phyloP scores from a whole-genome alignment of 2,113 vertebrate species.

The Leucoraja erinaceus region DNA sequence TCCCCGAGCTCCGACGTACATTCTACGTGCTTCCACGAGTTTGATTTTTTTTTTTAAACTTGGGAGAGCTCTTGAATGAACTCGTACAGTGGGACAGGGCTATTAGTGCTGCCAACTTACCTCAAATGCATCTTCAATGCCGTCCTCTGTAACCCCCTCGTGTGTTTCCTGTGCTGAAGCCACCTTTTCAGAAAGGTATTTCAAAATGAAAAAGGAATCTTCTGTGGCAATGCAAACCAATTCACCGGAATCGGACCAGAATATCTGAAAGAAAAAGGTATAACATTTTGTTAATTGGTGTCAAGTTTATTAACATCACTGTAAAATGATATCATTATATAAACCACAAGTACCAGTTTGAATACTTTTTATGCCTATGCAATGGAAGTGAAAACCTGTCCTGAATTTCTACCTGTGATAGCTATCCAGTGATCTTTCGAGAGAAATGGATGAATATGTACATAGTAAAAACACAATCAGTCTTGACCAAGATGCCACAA shows the following conservation, averaged over 20 bases:
- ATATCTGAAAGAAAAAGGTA: conserved; percentile 67
- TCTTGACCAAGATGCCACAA: neutral
- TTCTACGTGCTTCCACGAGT: too few species aligned
- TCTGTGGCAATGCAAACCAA: conserved; percentile 97
- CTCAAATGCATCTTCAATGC: conserved; percentile 98
- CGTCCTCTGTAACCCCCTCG: conserved; percentile 92
- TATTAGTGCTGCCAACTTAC: conserved; percentile 49
- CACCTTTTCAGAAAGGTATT: conserved; percentile 90
- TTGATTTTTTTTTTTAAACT: too few species aligned
- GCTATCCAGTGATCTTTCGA: neutral
- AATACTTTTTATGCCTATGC: neutral
- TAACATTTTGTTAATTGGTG: neutral
- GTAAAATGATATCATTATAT: neutral
- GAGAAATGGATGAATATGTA: neutral
- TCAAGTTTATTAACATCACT: neutral
- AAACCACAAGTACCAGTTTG: neutral
- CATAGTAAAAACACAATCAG: neutral
- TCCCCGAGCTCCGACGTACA: too few species aligned
- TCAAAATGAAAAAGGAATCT: conserved; percentile 96
- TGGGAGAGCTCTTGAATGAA: too few species aligned
- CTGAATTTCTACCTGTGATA: neutral
- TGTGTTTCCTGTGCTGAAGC: conserved; percentile 88
- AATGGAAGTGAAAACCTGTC: conserved; percentile 4
- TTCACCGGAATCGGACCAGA: conserved; percentile 98
- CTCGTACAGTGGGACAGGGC: too few species aligned